Base-by-base conservation (phyloP, 2,888 invertebrate species). In the Plagodis dolabraria region DNA sequence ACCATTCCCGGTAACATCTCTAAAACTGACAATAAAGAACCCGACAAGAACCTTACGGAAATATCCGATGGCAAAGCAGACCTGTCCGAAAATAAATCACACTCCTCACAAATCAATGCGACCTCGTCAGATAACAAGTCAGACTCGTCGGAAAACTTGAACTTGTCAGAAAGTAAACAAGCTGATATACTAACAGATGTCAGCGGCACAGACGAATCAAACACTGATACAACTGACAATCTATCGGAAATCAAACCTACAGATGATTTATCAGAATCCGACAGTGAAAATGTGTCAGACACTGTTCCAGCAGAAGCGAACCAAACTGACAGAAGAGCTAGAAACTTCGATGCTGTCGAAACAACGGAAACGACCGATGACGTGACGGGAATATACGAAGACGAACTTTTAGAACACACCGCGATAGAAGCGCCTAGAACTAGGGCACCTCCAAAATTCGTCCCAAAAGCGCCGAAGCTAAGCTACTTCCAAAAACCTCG, bases 381-480 rank as follows among this genome's bases (percentile, higher is more conserved):
- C 5, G 70, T 64, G 0, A 81, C 83, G 0, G 77, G 76, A 33
- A 75, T 63, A 57, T 70, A 74, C 44, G 71, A 72, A 61, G 68
- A 75, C 6, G 55, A 48, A 8, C 38, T 52, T 22, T 33, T 66
- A 34, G 63, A 71, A 33, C 68, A 69, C 40, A 68, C 77, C 5
- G 68, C 74, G 62, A 44, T 65, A 0, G 66, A 69, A 47, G 73
- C 72, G 0, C 74, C 74, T 0, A 80, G 71, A 60, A 56, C 53
- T 0, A 59, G 44, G 57, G 34, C 60, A 0, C 63, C 70, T 0
- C 78, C 82, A 0, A 70, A 67, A 55, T 69, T 62, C 58, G 33
- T 77, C 1, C 80, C 89, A 0, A 93, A 93, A 61, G 38, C 75
- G 2, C 80, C 89, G 0, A 93, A 93, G 60, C 65, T 85, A 12